A percentile compares a stretch with the other conserved stretches of the same genome.
Evolutionary conservation across 2,113 vertebrate species (phyloP).

Genomic region (Actinemys pallida): DNA sequence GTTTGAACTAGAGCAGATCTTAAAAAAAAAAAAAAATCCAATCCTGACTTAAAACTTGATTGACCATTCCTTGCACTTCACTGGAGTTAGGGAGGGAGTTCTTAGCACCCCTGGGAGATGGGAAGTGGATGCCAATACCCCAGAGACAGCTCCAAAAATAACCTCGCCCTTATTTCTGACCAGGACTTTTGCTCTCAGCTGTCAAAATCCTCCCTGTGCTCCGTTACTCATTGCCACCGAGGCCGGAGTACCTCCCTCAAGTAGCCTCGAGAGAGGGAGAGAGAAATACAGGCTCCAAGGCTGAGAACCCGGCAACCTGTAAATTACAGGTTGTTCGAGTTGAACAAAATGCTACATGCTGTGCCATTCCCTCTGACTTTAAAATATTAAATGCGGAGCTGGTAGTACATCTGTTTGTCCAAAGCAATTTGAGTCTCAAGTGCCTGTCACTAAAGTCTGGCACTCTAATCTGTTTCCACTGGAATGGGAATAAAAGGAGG

Average conservation of each 20-base stretch:
- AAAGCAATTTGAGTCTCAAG: neutral
- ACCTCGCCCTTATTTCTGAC: fast-evolving
- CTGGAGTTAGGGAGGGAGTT: neutral
- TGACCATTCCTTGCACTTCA: neutral
- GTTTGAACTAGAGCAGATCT: neutral
- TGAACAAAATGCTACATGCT: neutral
- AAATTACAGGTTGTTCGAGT: fast-evolving
- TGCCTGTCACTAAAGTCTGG: fast-evolving
- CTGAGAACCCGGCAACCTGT: fast-evolving
- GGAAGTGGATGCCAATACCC: fast-evolving
- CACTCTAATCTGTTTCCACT: fast-evolving
- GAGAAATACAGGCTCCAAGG: neutral
- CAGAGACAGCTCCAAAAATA: fast-evolving
- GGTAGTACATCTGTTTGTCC: fast-evolving
- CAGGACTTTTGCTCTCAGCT: fast-evolving
- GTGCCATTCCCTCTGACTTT: neutral
- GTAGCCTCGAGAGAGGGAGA: neutral
- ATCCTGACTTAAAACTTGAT: neutral
- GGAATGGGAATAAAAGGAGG: fast-evolving
- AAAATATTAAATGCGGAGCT: fast-evolving
- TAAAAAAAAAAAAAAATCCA: neutral
- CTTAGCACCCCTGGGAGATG: neutral
- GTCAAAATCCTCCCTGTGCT: neutral
- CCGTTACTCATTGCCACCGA: fast-evolving
- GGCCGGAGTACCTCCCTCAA: fast-evolving